Evolutionary conservation across 2,888 invertebrate genomes (phyloP), one percentile per base, ranked within the genome.

Genomic region (Aphodius granarius): DNA sequence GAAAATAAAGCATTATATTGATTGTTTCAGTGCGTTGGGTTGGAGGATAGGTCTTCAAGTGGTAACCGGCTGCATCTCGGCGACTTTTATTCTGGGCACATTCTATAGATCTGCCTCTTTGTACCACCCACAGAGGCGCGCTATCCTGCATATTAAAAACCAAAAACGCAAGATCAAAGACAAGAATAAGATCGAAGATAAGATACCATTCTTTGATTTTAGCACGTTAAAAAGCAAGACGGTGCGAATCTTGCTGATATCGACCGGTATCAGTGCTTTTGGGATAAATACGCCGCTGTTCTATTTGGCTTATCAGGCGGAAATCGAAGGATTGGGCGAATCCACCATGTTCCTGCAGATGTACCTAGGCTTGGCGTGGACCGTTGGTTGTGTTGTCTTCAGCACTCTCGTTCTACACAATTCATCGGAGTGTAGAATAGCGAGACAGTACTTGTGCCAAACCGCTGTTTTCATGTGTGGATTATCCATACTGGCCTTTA

Each of bases 91-190:
- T 83, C 90, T 96, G 23, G 96, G 95, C 73, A 95, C 94, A 4
- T 94, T 95, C 88, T 96, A 96, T 88, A 92, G 96, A 43, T 95
- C 95, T 5, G 95, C 96, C 0, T 95, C 95, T 0, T 89, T 96
- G 6, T 96, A 96, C 87, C 96, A 96, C 85, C 96, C 96, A 0
- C 95, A 96, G 85, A 87, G 96, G 76, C 89, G 95, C 77, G 96
- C 95, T 76, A 96, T 96, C 82, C 89, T 96, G 65, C 96, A 96
- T 86, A 91, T 96, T 83, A 96, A 96, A 87, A 95, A 95, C 87
- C 95, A 96, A 86, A 95, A 95, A 85, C 89, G 94, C 78, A 94
- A 94, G 87, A 92, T 94, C 89, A 94, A 94, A 86, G 94, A 94
- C 84, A 93, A 93, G 83, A 94, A 92, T 84, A 93, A 93, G 82